Percentiles rank a stretch among this genome's conserved stretches.
Evolutionary conservation across 2,113 vertebrate species (phyloP).

Genomic region (Dasyurus viverrinus): DNA sequence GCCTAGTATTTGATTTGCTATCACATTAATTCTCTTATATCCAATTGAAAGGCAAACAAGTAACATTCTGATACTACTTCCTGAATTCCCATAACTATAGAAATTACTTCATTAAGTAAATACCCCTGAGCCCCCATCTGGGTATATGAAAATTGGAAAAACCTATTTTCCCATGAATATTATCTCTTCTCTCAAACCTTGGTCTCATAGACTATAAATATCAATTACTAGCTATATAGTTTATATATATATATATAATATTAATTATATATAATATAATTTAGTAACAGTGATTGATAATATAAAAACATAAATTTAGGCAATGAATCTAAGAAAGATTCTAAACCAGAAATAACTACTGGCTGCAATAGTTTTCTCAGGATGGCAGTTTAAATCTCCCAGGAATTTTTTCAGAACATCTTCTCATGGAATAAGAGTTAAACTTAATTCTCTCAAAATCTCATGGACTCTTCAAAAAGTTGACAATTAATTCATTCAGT

Average conservation of each 20-base stretch:
- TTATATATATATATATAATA: too few relatives aligned
- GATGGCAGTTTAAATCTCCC: not conserved
- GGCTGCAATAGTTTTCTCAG: not conserved
- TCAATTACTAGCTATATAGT: not conserved
- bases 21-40: not conserved
- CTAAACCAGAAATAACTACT: not conserved
- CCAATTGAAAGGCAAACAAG: not conserved
- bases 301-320: not conserved
- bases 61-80: not conserved
- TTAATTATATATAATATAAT: too few relatives aligned
- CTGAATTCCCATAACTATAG: not conserved
- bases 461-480: not conserved
- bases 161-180: not conserved
- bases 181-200: not conserved
- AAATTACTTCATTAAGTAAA: not conserved
- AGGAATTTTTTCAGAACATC: not conserved
- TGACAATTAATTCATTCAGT: not conserved
- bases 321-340: not conserved
- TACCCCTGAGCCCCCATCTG: not conserved
- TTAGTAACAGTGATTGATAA: not conserved
- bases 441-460: not conserved
- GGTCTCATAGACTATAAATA: not conserved
- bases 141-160: not conserved
- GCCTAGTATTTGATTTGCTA: not conserved
- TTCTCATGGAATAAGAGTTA: not conserved